Base-by-base conservation (phyloP, 2,888 invertebrate species). In the Hybos culiciformis region DNA sequence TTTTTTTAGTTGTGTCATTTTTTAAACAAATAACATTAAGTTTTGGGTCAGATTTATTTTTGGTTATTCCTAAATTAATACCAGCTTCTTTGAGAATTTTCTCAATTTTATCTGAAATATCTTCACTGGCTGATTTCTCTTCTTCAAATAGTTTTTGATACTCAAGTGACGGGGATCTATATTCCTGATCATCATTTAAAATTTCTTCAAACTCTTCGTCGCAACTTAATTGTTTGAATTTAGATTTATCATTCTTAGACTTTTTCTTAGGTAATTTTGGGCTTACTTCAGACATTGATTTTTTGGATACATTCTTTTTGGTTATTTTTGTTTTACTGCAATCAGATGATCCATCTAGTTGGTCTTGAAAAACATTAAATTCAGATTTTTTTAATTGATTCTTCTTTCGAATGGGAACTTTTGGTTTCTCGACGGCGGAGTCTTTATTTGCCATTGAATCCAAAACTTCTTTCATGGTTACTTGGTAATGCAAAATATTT, bases 41-140 rank as follows among this genome's bases (percentile, higher is more conserved):
- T n/a, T n/a, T n/a, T n/a, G n/a, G n/a, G n/a, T n/a, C n/a, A 12
- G n/a, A n/a, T n/a, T 9, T 5, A 29, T 41, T 42, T 17, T 45
- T 44, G 5, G 56, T 51, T 5, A 59, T 39, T 1, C 57, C 62
- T 12, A 62, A 41, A 50, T 62, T 55, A 14, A 63, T 51, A 1
- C 63, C 63, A 0, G 58, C 58, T 41, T 62, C 62, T 42, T 59
- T 58, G 31, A 7, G 36, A 39, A 37, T 48, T 17, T 20, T 42
- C 43, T 66, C 63, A 34, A 66, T 60, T 47, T 60, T 63, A 34
- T 66, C 66, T 0, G 64, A 63, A 6, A 66, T 50, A 52, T 65
- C 65, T 26, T 56, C 57, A 41, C 64, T 65, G 3, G 64, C 65
- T 0, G 64, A 65, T 46, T 61, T 63, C 44, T 65, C 64, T 24